Evolutionary conservation across 2,113 vertebrate species (phyloP), one percentile per base, ranked within the genome.

Genomic region (Alouatta palliata): DNA sequence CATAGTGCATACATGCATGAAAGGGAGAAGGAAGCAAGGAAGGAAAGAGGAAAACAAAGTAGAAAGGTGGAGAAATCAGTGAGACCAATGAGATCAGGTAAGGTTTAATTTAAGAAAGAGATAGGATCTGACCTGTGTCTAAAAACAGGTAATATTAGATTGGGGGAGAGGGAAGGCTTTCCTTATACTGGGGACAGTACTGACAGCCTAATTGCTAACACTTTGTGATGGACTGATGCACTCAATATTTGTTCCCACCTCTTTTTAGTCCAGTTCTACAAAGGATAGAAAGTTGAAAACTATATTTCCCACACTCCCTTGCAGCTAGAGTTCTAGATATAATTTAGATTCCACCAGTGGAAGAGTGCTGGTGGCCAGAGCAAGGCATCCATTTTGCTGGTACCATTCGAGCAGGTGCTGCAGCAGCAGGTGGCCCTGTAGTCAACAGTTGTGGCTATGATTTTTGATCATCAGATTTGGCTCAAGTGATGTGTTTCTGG

Each of bases 21-120:
- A n/a, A n/a, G 30, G 16, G 8, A 5, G 75, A 76, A 45, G 20
- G 11, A 47, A 77, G n/a, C 25, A 30, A 16, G 7, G 75, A 76
- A 45, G 20, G 11, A 47, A 77, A 3, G 13, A 43, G 4, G 19
- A 2, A 19, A 37, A 23, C 20, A 7, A 25, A 6, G 12, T 4
- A 40, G 30, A n/a, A 73, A 23, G 10, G 43, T 43, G 14, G 43
- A 91, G 35, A 87, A 68, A 71, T 70, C 91, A 45, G 40, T 3
- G 43, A 56, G 49, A 30, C 12, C 64, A 85, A 19, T 45, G 30
- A 90, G 82, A 70, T 37, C 40, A 93, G 37, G 40, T 47, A 90
- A 87, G 35, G 12, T 49, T 93, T 97, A 68, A 54, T 45, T 93
- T 97, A 83, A 61, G 37, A 54, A 64, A 93, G 21, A 81, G 25